Evolutionary conservation across 2,113 vertebrate genomes (phyloP), one percentile per base, ranked within the genome.

Genomic region (Leucopternis melanops): DNA sequence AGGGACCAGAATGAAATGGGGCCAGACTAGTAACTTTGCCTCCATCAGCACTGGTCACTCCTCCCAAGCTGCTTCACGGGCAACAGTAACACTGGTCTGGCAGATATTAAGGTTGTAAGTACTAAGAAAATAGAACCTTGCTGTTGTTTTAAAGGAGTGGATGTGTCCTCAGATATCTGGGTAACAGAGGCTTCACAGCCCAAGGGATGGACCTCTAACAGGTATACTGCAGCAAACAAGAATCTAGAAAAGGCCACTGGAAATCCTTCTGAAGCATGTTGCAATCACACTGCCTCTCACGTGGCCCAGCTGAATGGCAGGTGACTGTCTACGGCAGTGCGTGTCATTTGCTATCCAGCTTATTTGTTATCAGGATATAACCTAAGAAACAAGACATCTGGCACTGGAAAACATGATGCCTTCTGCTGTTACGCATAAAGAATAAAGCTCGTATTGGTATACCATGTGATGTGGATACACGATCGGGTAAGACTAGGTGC

Each of bases 221-320:
- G 45, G 20, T 27, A 31, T 12, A 34, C 19, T 66, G 27, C 16
- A 62, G 61, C 42, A 71, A 83, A 83, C 21, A 61, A 40, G 61
- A 63, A 61, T 22, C 29, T 42, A 54, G 45, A 80, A n/a, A 91
- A 81, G 22, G 66, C 25, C 72, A 36, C 29, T 40, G 38, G 67
- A 84, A 92, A 58, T 52, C 31, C 31, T 67, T 44, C 63, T 7
- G 7, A 58, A 42, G 21, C 12, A 9, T 44, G 19, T 13, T 32
- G 7, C 47, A 42, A 13, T 23, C 81, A 47, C 0, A 0, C 47
- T 57, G 34, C 69, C 29, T 67, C 18, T 75, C 52, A 52, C 0
- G 0, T 18, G 23, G 23, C 47, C 67, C 69, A 67, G 52, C 9
- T 16, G 27, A 72, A 77, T 6, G 8, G 21, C 54, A 49, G 31